Evolutionary conservation across 2,888 invertebrate species (phyloP).

Genomic region (Gryllus longicercus): DNA sequence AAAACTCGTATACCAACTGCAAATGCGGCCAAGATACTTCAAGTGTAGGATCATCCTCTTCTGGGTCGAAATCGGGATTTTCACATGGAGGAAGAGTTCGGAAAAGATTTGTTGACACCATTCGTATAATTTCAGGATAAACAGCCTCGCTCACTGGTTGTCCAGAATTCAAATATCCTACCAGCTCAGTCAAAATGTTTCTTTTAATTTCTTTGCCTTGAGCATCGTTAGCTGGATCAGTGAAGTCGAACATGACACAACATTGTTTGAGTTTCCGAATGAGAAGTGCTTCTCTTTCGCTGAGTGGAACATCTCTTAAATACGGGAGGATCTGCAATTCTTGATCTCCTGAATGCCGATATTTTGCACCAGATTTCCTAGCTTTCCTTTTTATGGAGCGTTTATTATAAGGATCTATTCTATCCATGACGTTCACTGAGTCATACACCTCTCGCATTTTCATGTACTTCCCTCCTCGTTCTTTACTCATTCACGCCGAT

Average conservation of each 20-base stretch:
- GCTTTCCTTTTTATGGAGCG: not conserved
- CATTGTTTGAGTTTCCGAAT: not conserved
- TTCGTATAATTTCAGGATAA: not conserved
- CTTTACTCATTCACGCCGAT: not conserved
- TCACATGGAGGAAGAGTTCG: not conserved
- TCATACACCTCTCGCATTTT: not conserved
- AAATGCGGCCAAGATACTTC: constrained; percentile 39
- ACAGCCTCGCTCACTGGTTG: not conserved
- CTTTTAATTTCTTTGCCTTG: not conserved
- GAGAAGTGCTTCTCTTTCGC: not conserved
- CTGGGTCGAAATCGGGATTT: not conserved
- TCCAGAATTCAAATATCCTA: not conserved
- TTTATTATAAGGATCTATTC: not conserved
- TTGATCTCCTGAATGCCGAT: not conserved
- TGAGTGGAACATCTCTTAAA: not conserved
- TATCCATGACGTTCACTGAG: constrained; percentile 2
- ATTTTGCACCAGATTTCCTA: not conserved
- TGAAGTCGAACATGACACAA: constrained; percentile 17
- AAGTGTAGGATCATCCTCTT: not conserved
- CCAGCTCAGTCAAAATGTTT: not conserved
- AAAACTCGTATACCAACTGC: constrained; percentile 97
- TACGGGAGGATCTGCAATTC: not conserved
- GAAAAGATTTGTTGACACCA: constrained; percentile 3
- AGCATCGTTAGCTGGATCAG: not conserved
- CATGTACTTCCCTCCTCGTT: not conserved